phyloP scores from a whole-genome alignment of 2,113 vertebrate species.

The Chlorocebus sabaeus region DNA sequence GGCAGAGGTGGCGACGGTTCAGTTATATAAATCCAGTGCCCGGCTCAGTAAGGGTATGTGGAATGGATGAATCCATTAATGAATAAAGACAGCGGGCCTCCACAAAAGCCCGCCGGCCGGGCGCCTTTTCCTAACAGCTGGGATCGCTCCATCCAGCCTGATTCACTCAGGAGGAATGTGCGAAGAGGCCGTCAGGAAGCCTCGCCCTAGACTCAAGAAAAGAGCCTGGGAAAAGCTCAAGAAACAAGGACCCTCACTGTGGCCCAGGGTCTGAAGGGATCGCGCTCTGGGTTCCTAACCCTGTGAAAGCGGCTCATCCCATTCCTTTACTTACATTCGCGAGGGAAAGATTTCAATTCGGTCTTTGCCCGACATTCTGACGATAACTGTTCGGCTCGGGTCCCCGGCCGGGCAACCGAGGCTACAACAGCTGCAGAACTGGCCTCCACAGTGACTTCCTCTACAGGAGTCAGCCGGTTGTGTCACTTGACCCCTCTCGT shows the following conservation, averaged over 20 bases:
- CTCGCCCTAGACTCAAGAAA: not conserved
- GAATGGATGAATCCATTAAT: not conserved
- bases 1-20: not conserved
- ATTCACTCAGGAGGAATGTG: not conserved
- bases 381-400: not conserved
- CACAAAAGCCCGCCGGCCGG: not conserved
- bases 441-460: not conserved
- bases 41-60: not conserved
- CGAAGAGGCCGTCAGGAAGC: not conserved
- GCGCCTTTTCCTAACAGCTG: not conserved
- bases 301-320: not conserved
- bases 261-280: not conserved
- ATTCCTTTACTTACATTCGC: constrained; percentile 91
- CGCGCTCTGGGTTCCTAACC: not conserved
- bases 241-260: not conserved
- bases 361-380: constrained; percentile 95
- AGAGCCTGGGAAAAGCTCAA: not conserved
- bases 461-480: constrained; percentile 44
- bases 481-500: constrained; percentile 52
- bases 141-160: not conserved
- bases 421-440: not conserved
- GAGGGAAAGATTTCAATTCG: constrained; percentile 97
- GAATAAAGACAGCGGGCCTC: not conserved
- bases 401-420: not conserved
- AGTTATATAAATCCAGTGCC: not conserved